Evolutionary conservation across 2,113 vertebrate genomes (phyloP).

Genomic region (Actinemys pallida): DNA sequence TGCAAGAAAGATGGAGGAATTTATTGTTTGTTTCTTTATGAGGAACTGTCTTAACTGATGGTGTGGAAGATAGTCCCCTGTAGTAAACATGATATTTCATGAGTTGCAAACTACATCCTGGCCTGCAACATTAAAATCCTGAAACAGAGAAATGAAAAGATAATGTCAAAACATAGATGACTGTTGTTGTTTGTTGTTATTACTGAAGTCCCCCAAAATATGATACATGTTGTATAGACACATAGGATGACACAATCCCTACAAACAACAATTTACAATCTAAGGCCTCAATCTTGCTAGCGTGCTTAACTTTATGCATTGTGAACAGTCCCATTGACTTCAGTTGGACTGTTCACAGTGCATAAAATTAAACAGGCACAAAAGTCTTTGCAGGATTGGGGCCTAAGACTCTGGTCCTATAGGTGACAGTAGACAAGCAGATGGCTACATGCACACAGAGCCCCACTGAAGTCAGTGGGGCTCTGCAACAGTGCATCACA

Average conservation of each 20-base stretch:
- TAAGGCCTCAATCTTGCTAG: neutral
- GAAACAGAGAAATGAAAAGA: conserved; percentile 26
- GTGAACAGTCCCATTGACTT: neutral
- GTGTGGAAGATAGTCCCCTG: neutral
- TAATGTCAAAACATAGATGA: neutral
- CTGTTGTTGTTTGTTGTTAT: neutral
- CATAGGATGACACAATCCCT: neutral
- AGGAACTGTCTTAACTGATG: conserved; percentile 4
- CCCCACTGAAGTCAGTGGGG: rapidly evolving
- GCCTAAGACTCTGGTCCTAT: neutral
- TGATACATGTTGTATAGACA: neutral
- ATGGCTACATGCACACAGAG: neutral
- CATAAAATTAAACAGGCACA: neutral
- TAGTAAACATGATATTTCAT: conserved; percentile 14
- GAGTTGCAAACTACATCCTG: conserved; percentile 8
- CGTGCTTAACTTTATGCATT: neutral
- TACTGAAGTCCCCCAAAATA: neutral
- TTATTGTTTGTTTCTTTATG: conserved; percentile 30
- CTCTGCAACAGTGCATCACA: neutral
- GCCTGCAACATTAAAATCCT: conserved; percentile 13
- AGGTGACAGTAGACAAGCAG: neutral
- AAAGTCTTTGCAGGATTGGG: neutral
- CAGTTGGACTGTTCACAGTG: neutral
- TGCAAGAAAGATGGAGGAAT: neutral
- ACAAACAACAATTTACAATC: neutral